Conservation (phyloP, 2,113 vertebrate genomes). For the Euleptes europaea region DNA sequence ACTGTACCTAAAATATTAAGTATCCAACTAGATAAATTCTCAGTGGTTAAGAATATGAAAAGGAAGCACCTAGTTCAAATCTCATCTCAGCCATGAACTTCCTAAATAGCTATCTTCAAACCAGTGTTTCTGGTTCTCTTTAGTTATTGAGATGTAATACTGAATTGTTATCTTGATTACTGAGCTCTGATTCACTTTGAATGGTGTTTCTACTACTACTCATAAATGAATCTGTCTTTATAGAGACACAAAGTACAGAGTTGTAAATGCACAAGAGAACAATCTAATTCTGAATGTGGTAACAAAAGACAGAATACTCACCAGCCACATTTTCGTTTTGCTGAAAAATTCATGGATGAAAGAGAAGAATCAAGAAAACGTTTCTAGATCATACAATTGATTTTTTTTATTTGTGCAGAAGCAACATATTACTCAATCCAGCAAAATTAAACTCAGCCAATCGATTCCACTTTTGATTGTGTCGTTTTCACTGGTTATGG, state of each 20-base stretch:
- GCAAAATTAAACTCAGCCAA: background rate
- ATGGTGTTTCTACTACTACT: background rate
- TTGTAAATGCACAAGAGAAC: background rate
- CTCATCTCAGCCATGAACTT: too few species aligned
- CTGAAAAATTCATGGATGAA: slow-evolving; percentile 4
- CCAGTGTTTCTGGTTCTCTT: too few species aligned
- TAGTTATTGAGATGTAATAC: too few species aligned
- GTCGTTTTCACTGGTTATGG: background rate
- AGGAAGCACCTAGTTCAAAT: too few species aligned
- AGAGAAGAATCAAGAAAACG: background rate
- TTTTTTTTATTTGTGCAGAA: too few species aligned
- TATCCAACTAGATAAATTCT: too few species aligned
- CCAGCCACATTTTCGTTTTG: slow-evolving; percentile 37
- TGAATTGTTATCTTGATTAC: too few species aligned
- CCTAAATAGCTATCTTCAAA: too few species aligned
- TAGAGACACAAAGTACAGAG: background rate
- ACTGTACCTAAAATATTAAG: too few species aligned
- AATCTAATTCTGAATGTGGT: slow-evolving; percentile 27
- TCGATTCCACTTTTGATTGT: background rate
- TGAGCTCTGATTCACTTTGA: too few species aligned
- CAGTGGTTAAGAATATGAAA: too few species aligned
- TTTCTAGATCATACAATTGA: background rate
- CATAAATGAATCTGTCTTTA: background rate
- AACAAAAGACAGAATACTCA: slow-evolving; percentile 35
- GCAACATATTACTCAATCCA: too few species aligned